A percentile compares a stretch with the other conserved stretches of the same genome.
Evolutionary conservation across 2,888 invertebrate genomes (phyloP).

Genomic region (Diplazon laetatorius): DNA sequence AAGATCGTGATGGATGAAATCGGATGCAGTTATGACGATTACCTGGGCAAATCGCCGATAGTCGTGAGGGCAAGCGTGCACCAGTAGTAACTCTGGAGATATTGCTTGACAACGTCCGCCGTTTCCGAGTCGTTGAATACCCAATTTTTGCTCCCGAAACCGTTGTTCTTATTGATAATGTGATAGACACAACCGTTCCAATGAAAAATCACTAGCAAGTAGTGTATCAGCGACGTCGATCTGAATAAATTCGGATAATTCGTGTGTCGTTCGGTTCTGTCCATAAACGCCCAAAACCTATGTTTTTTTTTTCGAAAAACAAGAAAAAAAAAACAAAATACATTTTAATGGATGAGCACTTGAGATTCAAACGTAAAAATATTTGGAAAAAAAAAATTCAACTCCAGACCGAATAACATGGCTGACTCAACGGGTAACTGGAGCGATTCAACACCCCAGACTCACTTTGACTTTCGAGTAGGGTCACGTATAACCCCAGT

Average conservation of each 20-base stretch:
- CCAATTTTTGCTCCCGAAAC: slow-evolving; percentile 96
- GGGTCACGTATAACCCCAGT: no score
- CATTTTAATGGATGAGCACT: neutral
- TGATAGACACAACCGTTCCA: slow-evolving; percentile 99
- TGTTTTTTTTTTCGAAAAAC: neutral
- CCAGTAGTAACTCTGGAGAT: slow-evolving; percentile 99
- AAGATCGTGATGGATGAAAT: no score
- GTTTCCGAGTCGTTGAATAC: slow-evolving; percentile 93
- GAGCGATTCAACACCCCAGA: no score
- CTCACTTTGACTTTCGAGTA: no score
- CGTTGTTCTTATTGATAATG: slow-evolving; percentile 97
- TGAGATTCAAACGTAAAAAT: neutral
- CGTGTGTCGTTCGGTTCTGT: slow-evolving; percentile 98
- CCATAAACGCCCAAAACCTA: slow-evolving; percentile 98
- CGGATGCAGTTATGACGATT: no score
- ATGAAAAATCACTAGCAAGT: slow-evolving; percentile 98
- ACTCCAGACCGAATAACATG: no score
- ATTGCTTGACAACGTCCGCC: slow-evolving; percentile 95
- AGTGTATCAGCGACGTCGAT: slow-evolving; percentile 96
- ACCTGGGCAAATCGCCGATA: slow-evolving; percentile 87
- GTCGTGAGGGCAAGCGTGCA: slow-evolving; percentile 98
- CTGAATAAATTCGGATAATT: slow-evolving; percentile 99
- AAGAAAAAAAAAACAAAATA: neutral
- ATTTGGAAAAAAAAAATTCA: no score
- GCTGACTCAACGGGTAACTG: no score